Evolutionary conservation across 2,797 vertebrate genomes (phyloP).

Genomic region (Rhadinocentrus ornatus): DNA sequence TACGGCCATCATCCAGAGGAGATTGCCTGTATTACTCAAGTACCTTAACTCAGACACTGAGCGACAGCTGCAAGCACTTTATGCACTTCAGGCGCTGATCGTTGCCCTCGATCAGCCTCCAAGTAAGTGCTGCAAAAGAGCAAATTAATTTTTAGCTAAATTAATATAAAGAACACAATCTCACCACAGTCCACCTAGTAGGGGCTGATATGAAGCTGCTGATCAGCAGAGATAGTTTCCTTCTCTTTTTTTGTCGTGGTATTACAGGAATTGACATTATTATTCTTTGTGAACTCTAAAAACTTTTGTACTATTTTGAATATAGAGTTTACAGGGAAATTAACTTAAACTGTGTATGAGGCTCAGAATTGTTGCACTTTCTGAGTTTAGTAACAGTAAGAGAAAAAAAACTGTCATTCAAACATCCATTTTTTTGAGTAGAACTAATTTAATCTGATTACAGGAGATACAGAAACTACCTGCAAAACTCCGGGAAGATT

Average conservation of each 20-base stretch:
- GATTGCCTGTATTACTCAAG: constrained; percentile 97
- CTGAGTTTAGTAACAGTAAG: too few species aligned
- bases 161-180: not conserved
- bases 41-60: constrained; percentile 98
- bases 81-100: constrained; percentile 98
- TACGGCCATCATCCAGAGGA: constrained; percentile 93
- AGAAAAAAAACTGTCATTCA: not conserved
- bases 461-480: not conserved
- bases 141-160: not conserved
- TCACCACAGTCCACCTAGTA: not conserved
- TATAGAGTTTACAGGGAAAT: too few species aligned
- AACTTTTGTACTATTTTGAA: too few species aligned
- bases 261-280: not conserved
- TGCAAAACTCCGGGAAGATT: not conserved
- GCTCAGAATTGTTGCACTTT: not conserved
- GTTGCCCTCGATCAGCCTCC: constrained; percentile 97
- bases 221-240: not conserved
- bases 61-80: constrained; percentile 99
- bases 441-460: constrained; percentile 1
- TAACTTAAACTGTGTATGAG: too few species aligned
- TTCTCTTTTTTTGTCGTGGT: not conserved
- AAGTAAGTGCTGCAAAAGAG: constrained; percentile 85
- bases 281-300: not conserved
- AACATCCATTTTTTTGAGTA: not conserved
- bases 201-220: not conserved